These are phyloP conservation scores for Sebastes jordani DNA, from an alignment of 2,797 vertebrate genomes.

Conservation along the genomic window DNA sequence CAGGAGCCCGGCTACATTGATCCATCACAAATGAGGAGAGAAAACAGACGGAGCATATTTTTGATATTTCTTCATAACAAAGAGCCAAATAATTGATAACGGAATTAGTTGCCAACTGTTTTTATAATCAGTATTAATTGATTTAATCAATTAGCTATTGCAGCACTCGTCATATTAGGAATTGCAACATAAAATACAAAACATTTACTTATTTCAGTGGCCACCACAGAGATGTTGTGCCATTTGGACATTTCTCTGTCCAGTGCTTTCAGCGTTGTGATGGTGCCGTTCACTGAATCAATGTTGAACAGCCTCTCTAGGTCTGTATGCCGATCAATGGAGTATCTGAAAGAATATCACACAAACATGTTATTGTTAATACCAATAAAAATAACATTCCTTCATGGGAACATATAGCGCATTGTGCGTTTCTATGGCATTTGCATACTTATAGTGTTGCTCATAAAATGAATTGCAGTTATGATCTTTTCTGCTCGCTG, in stretches of 20 bases:
- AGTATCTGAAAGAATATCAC: conserved; percentile 83
- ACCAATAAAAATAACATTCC: not conserved
- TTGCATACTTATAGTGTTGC: not conserved
- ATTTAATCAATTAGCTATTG: no score
- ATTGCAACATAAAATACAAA: not conserved
- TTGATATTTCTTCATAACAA: no score
- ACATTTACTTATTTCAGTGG: conserved; percentile 91
- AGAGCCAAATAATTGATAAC: no score
- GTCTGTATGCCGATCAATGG: conserved; percentile 93
- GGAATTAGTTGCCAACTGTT: no score
- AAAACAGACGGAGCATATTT: no score
- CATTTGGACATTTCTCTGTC: conserved; percentile 94
- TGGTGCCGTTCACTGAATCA: conserved; percentile 92
- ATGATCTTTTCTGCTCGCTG: no score
- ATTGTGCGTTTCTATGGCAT: not conserved
- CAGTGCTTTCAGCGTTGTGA: conserved; percentile 90
- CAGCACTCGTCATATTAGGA: not conserved
- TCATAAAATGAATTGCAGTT: not conserved
- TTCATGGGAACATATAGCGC: not conserved
- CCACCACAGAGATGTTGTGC: conserved; percentile 96
- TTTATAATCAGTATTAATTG: no score
- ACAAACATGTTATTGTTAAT: not conserved
- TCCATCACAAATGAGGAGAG: no score
- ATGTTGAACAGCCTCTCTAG: conserved; percentile 93
- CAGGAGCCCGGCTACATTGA: no score